Base-by-base conservation (phyloP, 2,888 invertebrate genomes). In the Drosophila borealis region DNA sequence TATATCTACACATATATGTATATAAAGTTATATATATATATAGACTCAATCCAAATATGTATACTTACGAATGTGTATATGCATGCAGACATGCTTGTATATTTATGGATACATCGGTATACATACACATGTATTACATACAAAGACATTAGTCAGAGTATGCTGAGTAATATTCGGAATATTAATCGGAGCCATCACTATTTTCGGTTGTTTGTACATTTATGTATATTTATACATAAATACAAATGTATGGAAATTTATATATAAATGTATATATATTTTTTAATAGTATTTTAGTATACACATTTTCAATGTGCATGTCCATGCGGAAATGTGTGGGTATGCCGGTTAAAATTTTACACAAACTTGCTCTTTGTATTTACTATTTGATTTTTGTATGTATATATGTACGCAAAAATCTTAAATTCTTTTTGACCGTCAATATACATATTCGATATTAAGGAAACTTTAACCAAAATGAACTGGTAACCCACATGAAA, bases 131-230 rank as follows among this genome's bases (percentile, higher is more conserved):
- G 57, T 44, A 33, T 54, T 65, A 65, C 66, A 54, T 62, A 57
- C 34, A 49, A 41, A 53, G 62, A 68, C 78, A 78, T 74, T 74
- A 78, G 74, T 74, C 74, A 78, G 74, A 67, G 29, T 55, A 73
- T 78, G 67, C 74, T 74, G 74, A 74, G 74, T 74, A 74, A 74
- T 78, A 65, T 78, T 61, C 54, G 42, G 53, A 57, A 51, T 62
- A 48, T 57, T 50, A 42, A 48, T 67, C 36, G 37, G 48, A 50
- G 57, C 51, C 37, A 51, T 48, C 36, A 42, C 41, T 45, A 51
- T 53, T 17, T 37, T n/a, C 19, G 14, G 71, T 62, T 61, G 50
- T 51, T 29, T 29, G 29, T 8, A 29, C 29, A 29, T 29, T 29
- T 29, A 29, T 29, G 29, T 29, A 2, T 29, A 29, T 29, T 8